Evolutionary conservation across 2,797 vertebrate species (phyloP).

Genomic region (Hephaestus fuliginosus): DNA sequence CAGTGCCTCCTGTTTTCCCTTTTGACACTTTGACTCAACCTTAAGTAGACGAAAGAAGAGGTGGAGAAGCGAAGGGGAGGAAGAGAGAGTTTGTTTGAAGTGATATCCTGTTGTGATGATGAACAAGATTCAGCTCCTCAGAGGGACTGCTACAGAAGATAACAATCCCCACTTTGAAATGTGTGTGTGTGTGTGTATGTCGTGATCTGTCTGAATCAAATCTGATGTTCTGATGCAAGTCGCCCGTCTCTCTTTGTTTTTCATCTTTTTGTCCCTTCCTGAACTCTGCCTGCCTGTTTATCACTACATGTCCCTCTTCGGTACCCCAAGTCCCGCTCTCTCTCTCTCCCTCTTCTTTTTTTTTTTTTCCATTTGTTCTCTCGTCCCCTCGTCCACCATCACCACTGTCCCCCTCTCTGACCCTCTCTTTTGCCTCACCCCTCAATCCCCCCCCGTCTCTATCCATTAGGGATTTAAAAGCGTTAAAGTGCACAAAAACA

Average conservation of each 20-base stretch:
- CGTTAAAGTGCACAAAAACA: conserved; percentile 66
- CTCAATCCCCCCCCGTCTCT: conserved; percentile 57
- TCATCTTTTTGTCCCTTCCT: conserved; percentile 47
- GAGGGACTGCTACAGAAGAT: conserved; percentile 54
- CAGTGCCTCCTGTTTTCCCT: neutral
- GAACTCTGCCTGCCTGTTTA: conserved; percentile 32
- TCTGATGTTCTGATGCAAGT: conserved; percentile 44
- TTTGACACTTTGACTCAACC: conserved; percentile 38
- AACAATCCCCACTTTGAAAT: conserved; percentile 59
- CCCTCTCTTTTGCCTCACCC: conserved; percentile 61
- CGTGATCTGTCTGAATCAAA: conserved; percentile 37
- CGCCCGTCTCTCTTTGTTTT: conserved; percentile 36
- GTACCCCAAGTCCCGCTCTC: conserved; percentile 45
- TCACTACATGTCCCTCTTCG: conserved; percentile 42
- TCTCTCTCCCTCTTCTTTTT: conserved; percentile 22
- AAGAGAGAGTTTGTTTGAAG: conserved; percentile 48
- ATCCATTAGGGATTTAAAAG: conserved; percentile 80
- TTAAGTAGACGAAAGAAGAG: conserved; percentile 4
- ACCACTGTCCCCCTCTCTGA: conserved; percentile 39
- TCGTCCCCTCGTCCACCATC: conserved; percentile 22
- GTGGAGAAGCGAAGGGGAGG: conserved; percentile 20
- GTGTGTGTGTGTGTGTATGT: conserved; percentile 8
- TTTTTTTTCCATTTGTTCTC: neutral
- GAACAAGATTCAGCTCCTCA: conserved; percentile 53
- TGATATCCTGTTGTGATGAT: conserved; percentile 49